phyloP scores from a whole-genome alignment of 2,888 invertebrate species.

The Neoitamus cyanurus region DNA sequence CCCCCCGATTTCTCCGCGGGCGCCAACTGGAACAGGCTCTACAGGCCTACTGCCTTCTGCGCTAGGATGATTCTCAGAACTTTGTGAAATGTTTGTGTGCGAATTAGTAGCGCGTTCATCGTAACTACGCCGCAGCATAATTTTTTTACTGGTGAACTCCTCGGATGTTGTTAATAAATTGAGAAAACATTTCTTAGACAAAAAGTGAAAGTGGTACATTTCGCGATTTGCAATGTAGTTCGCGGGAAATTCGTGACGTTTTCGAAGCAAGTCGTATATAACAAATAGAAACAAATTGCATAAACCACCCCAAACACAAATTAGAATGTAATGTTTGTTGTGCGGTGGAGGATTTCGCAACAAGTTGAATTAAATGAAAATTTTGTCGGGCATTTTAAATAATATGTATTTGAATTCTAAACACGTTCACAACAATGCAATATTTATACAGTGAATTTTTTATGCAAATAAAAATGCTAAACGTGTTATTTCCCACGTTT shows the following conservation, averaged over 20 bases:
- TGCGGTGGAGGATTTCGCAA: background rate
- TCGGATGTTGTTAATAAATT: background rate
- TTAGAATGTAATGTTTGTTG: background rate
- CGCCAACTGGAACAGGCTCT: background rate
- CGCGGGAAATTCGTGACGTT: background rate
- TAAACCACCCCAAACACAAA: background rate
- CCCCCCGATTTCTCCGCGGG: background rate
- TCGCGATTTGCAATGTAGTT: background rate
- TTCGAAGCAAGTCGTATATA: background rate
- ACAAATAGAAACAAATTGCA: background rate
- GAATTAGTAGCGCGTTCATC: background rate
- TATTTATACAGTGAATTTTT: background rate
- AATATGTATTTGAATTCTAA: background rate
- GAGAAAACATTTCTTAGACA: background rate
- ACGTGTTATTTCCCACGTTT: background rate
- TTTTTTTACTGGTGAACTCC: background rate
- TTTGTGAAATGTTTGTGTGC: background rate
- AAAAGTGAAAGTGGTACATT: background rate
- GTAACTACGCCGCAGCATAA: background rate
- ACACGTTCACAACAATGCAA: background rate
- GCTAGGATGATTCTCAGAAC: background rate
- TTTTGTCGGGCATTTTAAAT: background rate
- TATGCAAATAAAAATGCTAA: background rate
- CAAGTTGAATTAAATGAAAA: background rate
- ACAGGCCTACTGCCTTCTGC: background rate